phyloP scores from a whole-genome alignment of 2,113 vertebrate species.

The Glareola pratincola region DNA sequence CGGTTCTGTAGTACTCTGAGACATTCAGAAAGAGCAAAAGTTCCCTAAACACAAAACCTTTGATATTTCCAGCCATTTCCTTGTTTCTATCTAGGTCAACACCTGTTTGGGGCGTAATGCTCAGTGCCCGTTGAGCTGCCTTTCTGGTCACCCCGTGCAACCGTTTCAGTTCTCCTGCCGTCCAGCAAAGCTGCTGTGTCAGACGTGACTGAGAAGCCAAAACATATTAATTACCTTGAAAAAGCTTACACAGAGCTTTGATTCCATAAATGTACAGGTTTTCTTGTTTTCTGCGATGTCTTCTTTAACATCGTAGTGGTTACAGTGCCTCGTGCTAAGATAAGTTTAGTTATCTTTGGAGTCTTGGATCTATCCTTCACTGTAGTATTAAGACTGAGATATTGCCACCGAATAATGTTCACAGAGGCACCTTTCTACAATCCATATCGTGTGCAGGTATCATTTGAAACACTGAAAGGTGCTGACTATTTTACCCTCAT shows the following conservation, averaged over 20 bases:
- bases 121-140: background rate
- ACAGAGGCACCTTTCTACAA: background rate
- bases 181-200: background rate
- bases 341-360: background rate
- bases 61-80: constrained; percentile 5
- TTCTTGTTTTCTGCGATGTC: background rate
- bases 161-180: background rate
- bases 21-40: background rate
- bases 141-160: background rate
- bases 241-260: background rate
- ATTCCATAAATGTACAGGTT: background rate
- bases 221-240: background rate
- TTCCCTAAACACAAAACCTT: background rate
- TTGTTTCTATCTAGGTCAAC: constrained; percentile 6
- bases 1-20: background rate
- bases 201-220: background rate
- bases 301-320: background rate
- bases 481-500: background rate
- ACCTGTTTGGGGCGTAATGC: background rate
- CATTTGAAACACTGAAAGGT: background rate
- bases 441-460: background rate
- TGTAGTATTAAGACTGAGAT: background rate
- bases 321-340: background rate
- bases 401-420: background rate
- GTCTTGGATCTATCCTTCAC: background rate